Conservation (phyloP, 2,797 vertebrate genomes). For the Arctocebus calabarensis region DNA sequence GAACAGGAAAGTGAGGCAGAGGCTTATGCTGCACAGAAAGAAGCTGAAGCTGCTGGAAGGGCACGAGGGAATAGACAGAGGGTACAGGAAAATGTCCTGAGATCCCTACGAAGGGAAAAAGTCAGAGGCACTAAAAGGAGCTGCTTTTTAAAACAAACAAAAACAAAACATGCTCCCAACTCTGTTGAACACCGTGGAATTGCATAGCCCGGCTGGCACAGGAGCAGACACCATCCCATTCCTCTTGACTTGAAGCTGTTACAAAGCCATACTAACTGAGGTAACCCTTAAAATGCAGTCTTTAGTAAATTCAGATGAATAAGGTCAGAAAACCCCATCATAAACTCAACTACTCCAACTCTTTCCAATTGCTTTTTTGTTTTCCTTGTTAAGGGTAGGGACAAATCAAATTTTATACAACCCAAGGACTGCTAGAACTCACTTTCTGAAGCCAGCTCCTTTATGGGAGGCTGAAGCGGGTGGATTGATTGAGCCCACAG, state of each 20-base stretch:
- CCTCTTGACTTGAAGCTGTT: background rate
- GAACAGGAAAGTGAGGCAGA: no score
- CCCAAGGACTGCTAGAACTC: background rate
- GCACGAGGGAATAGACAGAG: background rate
- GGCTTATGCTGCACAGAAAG: accelerated
- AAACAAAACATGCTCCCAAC: background rate
- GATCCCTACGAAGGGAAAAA: background rate
- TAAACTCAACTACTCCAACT: slow-evolving; percentile 1
- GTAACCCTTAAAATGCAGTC: background rate
- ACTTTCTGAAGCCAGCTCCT: background rate
- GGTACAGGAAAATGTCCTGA: background rate
- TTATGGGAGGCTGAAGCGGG: no score
- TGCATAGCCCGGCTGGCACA: background rate
- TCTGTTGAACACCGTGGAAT: background rate
- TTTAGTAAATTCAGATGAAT: background rate
- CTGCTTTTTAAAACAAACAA: background rate
- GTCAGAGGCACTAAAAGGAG: background rate
- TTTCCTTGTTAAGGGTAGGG: background rate
- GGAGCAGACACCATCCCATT: no score
- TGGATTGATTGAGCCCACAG: no score
- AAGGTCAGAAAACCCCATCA: background rate
- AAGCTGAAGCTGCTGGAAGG: background rate
- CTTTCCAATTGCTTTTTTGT: background rate
- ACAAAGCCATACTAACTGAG: background rate
- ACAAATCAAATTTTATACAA: background rate